Evolutionary conservation across 1,140 invertebrate species (phyloP).

Genomic region (Drosophila navojoa): DNA sequence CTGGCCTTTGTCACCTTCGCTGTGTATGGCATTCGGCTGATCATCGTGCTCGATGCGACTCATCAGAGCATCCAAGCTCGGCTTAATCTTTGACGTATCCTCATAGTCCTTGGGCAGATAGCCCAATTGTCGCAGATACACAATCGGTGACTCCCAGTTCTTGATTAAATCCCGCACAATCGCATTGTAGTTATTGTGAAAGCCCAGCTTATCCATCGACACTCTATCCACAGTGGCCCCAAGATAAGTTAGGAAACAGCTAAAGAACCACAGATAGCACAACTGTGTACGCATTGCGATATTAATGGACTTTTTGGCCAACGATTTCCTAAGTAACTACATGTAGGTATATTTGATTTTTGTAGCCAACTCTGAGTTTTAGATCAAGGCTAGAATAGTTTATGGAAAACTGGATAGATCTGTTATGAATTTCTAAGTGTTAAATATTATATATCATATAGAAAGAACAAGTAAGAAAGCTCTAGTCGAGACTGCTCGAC

Average conservation of each 20-base stretch:
- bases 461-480: too few species aligned
- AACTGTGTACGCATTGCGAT: constrained; percentile 29
- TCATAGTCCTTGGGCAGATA: constrained; percentile 57
- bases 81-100: constrained; percentile 58
- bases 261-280: constrained; percentile 32
- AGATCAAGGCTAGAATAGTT: neutral
- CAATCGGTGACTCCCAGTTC: constrained; percentile 65
- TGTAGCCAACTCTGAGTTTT: constrained; percentile 11
- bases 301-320: neutral
- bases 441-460: too few species aligned
- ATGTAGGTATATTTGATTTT: neutral
- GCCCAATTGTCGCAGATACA: constrained; percentile 46
- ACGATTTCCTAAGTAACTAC: neutral
- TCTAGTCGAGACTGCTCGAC: too few species aligned
- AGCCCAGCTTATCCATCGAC: neutral
- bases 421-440: too few species aligned
- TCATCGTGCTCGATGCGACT: constrained; percentile 37
- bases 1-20: neutral
- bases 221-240: constrained; percentile 1
- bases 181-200: constrained; percentile 32
- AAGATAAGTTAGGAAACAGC: neutral
- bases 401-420: neutral
- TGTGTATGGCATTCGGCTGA: neutral
- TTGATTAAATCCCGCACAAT: constrained; percentile 58
- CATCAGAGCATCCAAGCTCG: constrained; percentile 53